phyloP scores from a whole-genome alignment of 2,797 vertebrate genomes.

The Diplodus puntazzo region DNA sequence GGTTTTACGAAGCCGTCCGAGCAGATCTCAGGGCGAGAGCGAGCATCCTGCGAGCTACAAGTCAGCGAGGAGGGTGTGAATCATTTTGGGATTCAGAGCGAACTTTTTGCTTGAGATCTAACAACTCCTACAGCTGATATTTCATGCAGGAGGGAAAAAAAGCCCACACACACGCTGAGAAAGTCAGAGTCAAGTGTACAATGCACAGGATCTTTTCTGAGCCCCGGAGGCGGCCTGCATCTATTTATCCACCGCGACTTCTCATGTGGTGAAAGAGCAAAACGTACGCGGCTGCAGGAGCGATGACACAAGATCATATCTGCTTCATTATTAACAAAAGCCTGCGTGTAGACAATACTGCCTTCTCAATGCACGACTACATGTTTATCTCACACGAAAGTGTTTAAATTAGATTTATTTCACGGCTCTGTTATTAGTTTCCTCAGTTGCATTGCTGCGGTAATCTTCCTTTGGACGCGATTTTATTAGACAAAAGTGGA shows the following conservation, averaged over 20 bases:
- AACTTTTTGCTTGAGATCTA: conserved; percentile 36
- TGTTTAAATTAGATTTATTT: conserved; percentile 28
- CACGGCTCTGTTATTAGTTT: conserved; percentile 37
- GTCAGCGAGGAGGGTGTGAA: conserved; percentile 25
- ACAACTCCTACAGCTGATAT: conserved; percentile 64
- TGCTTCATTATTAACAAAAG: conserved; percentile 38
- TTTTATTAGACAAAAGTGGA: conserved; percentile 50
- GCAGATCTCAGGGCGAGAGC: conserved; percentile 8
- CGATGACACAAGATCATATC: conserved; percentile 20
- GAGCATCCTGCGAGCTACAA: conserved; percentile 5
- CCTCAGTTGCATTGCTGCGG: conserved; percentile 22
- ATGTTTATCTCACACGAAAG: conserved; percentile 7
- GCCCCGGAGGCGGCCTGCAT: conserved; percentile 60
- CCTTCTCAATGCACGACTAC: neutral
- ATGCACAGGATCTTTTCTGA: conserved; percentile 56
- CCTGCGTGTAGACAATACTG: conserved; percentile 10
- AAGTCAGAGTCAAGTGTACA: conserved; percentile 50
- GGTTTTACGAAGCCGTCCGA: conserved; percentile 25
- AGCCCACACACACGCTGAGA: conserved; percentile 54
- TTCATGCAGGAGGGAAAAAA: conserved; percentile 43
- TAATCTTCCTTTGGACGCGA: conserved; percentile 34
- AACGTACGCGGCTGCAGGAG: conserved; percentile 35
- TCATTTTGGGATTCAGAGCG: conserved; percentile 41
- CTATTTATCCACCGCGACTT: conserved; percentile 59
- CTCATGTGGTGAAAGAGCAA: conserved; percentile 44